Percentiles rank a stretch among this genome's conserved stretches.
Conservation (phyloP, 2,113 vertebrate species). For the Platysteira castanea region DNA sequence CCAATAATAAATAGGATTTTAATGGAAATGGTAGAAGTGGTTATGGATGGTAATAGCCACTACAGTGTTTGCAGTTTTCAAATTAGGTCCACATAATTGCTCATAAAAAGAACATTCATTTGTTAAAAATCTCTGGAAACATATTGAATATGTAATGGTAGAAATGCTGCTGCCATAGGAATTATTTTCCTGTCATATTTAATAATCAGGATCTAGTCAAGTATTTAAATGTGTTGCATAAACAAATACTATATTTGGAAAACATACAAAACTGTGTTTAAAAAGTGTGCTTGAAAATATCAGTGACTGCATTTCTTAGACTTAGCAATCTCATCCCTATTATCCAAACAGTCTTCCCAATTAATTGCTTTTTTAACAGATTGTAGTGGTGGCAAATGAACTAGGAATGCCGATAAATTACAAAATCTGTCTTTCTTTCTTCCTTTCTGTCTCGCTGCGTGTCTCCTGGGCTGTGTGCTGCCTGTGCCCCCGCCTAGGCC, state of each 20-base stretch:
- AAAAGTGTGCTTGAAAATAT: not conserved
- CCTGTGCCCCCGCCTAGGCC: conserved; percentile 73
- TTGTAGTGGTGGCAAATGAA: not conserved
- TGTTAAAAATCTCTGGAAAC: conserved; percentile 55
- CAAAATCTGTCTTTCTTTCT: not conserved
- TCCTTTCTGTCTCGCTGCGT: not conserved
- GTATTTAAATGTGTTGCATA: conserved; percentile 11
- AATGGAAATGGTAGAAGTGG: conserved; percentile 52
- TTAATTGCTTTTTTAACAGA: not conserved
- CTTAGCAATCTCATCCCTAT: not conserved
- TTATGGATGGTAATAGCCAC: conserved; percentile 46
- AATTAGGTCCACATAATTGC: conserved; percentile 56
- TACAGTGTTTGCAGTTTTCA: conserved; percentile 51
- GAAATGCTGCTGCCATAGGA: not conserved
- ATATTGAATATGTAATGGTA: not conserved
- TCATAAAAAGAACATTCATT: conserved; percentile 69
- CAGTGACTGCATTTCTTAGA: not conserved
- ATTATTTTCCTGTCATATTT: conserved; percentile 41
- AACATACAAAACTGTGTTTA: not conserved
- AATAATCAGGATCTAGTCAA: conserved; percentile 43
- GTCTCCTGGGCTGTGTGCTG: not conserved
- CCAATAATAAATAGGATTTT: conserved; percentile 62
- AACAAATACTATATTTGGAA: not conserved
- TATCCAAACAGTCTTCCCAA: not conserved
- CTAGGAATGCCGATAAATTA: not conserved